These are phyloP conservation scores for Diarsia brunnea DNA, from an alignment of 2,888 invertebrate genomes.

Conservation along the genomic window DNA sequence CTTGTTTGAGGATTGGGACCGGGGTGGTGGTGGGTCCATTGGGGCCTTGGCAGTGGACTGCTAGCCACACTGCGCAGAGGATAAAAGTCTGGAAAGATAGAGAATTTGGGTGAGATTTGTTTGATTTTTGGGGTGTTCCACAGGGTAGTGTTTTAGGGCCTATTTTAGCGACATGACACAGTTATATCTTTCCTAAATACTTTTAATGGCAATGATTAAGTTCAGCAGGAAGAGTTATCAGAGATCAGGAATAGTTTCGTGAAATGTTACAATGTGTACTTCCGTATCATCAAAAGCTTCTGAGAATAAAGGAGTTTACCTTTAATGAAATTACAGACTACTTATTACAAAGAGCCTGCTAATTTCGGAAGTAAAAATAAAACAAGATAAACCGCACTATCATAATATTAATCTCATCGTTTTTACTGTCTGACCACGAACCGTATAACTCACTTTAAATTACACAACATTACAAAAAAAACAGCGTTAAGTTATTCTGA, in stretches of 20 bases:
- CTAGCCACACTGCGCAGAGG: slow-evolving; percentile 70
- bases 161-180: neutral
- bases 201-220: neutral
- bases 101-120: neutral
- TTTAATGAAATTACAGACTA: neutral
- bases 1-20: slow-evolving; percentile 95
- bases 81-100: slow-evolving; percentile 71
- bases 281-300: neutral
- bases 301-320: too few species aligned
- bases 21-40: slow-evolving; percentile 93
- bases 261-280: neutral
- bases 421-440: slow-evolving; percentile 20
- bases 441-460: slow-evolving; percentile 51
- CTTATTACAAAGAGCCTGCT: neutral
- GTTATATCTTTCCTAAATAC: neutral
- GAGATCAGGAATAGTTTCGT: neutral
- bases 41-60: slow-evolving; percentile 81
- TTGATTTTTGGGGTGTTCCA: neutral
- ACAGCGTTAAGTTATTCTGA: slow-evolving; percentile 46
- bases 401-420: slow-evolving; percentile 8
- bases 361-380: slow-evolving; percentile 50
- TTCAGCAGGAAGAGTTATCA: neutral
- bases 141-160: slow-evolving; percentile 8
- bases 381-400: neutral
- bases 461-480: slow-evolving; percentile 47